Evolutionary conservation across 1,140 invertebrate genomes (phyloP).

Genomic region (Scaptomyza montana): DNA sequence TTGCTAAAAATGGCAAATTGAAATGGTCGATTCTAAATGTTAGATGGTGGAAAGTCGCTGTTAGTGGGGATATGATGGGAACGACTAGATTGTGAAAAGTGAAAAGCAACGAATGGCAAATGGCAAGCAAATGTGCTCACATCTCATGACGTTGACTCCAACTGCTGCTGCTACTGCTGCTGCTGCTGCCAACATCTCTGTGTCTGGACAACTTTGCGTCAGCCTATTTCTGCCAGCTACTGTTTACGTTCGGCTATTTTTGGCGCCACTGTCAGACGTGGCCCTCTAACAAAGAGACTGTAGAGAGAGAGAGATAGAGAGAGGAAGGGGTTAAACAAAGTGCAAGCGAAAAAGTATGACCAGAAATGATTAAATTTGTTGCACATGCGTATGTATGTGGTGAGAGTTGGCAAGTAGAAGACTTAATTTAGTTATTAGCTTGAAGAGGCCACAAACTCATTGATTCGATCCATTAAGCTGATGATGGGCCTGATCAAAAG

Average conservation of each 20-base stretch:
- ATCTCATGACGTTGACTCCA: slow-evolving; percentile 33
- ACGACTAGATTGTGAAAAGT: neutral
- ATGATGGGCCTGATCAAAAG: slow-evolving; percentile 59
- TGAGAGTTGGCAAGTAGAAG: neutral
- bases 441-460: slow-evolving; percentile 34
- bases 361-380: slow-evolving; percentile 24
- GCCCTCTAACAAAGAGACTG: no score
- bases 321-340: neutral
- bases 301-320: neutral
- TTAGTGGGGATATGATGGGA: neutral
- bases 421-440: no score
- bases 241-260: slow-evolving; percentile 37
- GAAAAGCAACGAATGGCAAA: neutral
- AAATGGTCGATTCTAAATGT: slow-evolving; percentile 21
- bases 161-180: neutral
- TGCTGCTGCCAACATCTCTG: neutral
- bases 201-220: slow-evolving; percentile 37
- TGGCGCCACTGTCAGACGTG: slow-evolving; percentile 22
- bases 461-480: slow-evolving; percentile 64
- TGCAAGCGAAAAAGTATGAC: slow-evolving; percentile 11
- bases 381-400: slow-evolving; percentile 24
- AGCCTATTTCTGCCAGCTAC: slow-evolving; percentile 47
- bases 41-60: neutral
- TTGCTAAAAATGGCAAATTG: slow-evolving; percentile 47
- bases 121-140: slow-evolving; percentile 24